These are phyloP conservation scores for Clitarchus hookeri DNA, from an alignment of 2,888 invertebrate genomes.

Conservation along the genomic window DNA sequence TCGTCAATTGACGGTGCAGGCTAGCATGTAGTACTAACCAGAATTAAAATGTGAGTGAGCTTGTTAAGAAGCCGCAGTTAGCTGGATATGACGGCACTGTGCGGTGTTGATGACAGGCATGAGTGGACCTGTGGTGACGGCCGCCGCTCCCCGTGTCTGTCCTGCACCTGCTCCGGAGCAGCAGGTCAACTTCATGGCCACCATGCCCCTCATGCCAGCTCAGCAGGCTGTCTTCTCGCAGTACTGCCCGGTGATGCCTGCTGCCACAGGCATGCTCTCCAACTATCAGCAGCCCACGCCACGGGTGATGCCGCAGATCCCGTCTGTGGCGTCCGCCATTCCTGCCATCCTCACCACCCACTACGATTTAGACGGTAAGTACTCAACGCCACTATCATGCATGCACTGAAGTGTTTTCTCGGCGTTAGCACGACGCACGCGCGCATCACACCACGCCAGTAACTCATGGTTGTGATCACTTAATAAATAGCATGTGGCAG, in stretches of 20 bases:
- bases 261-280: constrained; percentile 29
- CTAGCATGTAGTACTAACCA: too few species aligned
- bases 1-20: too few species aligned
- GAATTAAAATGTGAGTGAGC: too few species aligned
- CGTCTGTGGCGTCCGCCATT: constrained; percentile 46
- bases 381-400: neutral
- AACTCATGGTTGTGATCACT: too few species aligned
- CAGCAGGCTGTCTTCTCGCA: neutral
- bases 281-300: constrained; percentile 29
- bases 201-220: neutral
- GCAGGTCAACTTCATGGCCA: neutral
- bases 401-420: neutral
- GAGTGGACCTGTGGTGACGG: constrained; percentile 59
- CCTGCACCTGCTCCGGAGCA: constrained; percentile 33
- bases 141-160: constrained; percentile 51
- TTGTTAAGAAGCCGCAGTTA: too few species aligned
- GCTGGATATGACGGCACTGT: constrained; percentile 38
- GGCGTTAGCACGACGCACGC: too few species aligned
- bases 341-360: constrained; percentile 51
- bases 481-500: too few species aligned
- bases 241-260: constrained; percentile 30
- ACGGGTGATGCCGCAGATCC: constrained; percentile 42
- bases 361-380: constrained; percentile 49
- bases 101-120: constrained; percentile 63
- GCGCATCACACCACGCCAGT: too few species aligned